phyloP scores from a whole-genome alignment of 2,113 vertebrate genomes.

The Oceanites oceanicus region DNA sequence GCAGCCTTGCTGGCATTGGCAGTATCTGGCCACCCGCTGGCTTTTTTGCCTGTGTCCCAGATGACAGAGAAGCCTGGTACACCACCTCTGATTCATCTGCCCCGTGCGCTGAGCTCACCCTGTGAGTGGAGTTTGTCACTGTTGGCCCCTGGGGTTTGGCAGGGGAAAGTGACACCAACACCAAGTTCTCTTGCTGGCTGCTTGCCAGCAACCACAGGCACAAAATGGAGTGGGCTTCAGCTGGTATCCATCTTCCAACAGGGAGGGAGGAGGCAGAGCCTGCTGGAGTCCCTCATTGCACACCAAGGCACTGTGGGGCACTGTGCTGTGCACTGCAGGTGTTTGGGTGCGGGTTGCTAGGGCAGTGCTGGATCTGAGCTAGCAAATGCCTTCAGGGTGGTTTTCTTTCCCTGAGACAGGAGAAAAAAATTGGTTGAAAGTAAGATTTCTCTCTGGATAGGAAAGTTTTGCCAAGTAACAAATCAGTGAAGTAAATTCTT shows the following conservation, averaged over 20 bases:
- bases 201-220: not conserved
- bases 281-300: not conserved
- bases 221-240: not conserved
- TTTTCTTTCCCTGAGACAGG: not conserved
- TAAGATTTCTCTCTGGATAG: not conserved
- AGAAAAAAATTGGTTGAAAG: not conserved
- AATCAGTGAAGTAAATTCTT: not conserved
- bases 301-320: not conserved
- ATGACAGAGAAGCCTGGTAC: not conserved
- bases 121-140: not conserved
- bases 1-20: not conserved
- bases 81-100: not conserved
- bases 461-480: not conserved
- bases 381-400: not conserved
- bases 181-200: not conserved
- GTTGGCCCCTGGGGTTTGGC: not conserved
- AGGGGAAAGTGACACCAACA: not conserved
- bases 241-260: not conserved
- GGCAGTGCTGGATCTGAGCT: not conserved
- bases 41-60: not conserved
- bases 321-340: not conserved
- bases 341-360: not conserved
- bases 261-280: not conserved
- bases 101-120: not conserved
- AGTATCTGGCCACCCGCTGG: not conserved